Conservation (phyloP, 1,140 invertebrate species). For the Anagrus nilaparvatae region DNA sequence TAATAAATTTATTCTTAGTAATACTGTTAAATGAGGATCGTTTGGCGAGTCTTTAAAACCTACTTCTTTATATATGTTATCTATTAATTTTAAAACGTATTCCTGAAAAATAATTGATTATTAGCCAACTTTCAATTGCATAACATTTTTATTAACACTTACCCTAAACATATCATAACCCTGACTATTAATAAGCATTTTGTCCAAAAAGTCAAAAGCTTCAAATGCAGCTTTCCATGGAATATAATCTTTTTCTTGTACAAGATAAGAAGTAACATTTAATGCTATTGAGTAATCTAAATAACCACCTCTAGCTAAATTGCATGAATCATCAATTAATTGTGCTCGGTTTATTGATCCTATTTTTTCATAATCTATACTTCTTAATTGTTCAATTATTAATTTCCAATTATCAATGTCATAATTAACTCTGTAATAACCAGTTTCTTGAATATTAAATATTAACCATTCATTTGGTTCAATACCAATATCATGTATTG, state of each 20-base stretch:
- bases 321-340: slow-evolving; percentile 77
- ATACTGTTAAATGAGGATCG: slow-evolving; percentile 53
- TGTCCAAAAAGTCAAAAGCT: slow-evolving; percentile 58
- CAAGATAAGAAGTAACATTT: slow-evolving; percentile 62
- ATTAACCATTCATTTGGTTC: slow-evolving; percentile 59
- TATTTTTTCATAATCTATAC: slow-evolving; percentile 50
- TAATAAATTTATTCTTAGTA: slow-evolving; percentile 57
- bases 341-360: slow-evolving; percentile 75
- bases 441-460: slow-evolving; percentile 68
- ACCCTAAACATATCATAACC: slow-evolving; percentile 68
- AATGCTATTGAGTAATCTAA: slow-evolving; percentile 58
- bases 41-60: slow-evolving; percentile 50
- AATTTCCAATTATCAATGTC: slow-evolving; percentile 68
- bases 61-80: slow-evolving; percentile 52
- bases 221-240: slow-evolving; percentile 68
- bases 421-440: slow-evolving; percentile 76
- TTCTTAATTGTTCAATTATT: slow-evolving; percentile 55
- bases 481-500: slow-evolving; percentile 29
- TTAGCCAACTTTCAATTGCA: neutral
- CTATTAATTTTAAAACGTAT: slow-evolving; percentile 53
- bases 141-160: slow-evolving; percentile 15
- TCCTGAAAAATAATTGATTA: slow-evolving; percentile 41
- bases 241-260: slow-evolving; percentile 62
- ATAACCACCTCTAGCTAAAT: slow-evolving; percentile 60
- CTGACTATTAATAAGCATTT: slow-evolving; percentile 54